Conservation (phyloP, 2,113 vertebrate species). For the Riparia riparia region DNA sequence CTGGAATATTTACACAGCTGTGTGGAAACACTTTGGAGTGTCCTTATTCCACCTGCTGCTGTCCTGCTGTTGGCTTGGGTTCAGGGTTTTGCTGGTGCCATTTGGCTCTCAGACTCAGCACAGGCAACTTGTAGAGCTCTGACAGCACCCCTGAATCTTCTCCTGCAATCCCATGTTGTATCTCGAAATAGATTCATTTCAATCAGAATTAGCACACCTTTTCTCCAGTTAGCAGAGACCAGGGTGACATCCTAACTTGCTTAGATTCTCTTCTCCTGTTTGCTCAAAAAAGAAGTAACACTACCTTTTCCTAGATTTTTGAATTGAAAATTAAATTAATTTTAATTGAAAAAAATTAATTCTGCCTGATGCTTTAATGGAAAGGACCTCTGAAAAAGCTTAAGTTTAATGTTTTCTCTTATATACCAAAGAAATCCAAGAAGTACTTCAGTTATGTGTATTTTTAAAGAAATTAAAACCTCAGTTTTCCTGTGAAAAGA, state of each 20-base stretch:
- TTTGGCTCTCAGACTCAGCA: neutral
- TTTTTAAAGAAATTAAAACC: neutral
- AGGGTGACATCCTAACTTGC: neutral
- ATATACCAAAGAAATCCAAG: neutral
- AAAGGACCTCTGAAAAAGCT: neutral
- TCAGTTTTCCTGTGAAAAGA: neutral
- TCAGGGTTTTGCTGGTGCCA: neutral
- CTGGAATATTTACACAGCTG: constrained; percentile 6
- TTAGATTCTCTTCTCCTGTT: neutral
- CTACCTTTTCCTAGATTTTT: neutral
- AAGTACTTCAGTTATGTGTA: neutral
- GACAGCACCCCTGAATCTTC: neutral
- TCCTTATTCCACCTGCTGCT: neutral
- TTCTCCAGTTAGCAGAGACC: neutral
- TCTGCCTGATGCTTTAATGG: neutral
- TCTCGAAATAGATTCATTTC: neutral
- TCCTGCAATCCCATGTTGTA: neutral
- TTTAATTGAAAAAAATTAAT: neutral
- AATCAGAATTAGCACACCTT: neutral
- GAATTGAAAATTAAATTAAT: neutral
- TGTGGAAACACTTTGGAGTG: neutral
- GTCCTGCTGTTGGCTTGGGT: neutral
- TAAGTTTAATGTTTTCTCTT: neutral
- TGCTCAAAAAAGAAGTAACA: neutral
- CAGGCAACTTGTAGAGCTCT: neutral